These are phyloP conservation scores for Prolemur simus DNA, from an alignment of 2,113 vertebrate species.

Conservation along the genomic window DNA sequence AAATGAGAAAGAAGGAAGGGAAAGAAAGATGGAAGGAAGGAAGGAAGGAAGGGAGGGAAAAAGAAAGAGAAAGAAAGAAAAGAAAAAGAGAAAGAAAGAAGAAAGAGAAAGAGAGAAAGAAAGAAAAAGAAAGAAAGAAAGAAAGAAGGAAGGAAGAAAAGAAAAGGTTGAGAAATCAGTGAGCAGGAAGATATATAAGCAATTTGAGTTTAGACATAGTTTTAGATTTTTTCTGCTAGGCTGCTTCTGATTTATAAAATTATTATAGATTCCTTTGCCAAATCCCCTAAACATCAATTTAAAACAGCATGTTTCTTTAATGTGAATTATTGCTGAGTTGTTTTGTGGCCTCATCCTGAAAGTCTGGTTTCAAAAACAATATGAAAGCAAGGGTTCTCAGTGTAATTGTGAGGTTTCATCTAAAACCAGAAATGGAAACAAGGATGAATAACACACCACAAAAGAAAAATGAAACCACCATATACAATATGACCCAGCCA, in stretches of 20 bases:
- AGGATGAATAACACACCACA: conserved; percentile 45
- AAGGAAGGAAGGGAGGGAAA: background rate
- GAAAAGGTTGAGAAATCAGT: background rate
- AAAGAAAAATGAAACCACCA: conserved; percentile 51
- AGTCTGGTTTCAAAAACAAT: conserved; percentile 64
- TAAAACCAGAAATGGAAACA: conserved; percentile 69
- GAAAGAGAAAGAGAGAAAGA: background rate
- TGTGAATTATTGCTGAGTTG: conserved; percentile 37
- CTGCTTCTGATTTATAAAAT: conserved; percentile 23
- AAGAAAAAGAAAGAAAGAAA: background rate
- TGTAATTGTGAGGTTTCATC: conserved; percentile 48
- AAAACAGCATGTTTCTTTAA: conserved; percentile 50
- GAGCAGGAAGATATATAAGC: background rate
- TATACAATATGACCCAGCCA: background rate
- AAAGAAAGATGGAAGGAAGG: too few species aligned
- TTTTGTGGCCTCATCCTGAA: conserved; percentile 63
- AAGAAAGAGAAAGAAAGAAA: too few species aligned
- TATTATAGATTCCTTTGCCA: conserved; percentile 38
- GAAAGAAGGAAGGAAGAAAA: too few species aligned
- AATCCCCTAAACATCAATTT: conserved; percentile 28
- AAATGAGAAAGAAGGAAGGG: background rate
- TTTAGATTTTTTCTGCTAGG: conserved; percentile 40
- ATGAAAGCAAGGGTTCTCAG: conserved; percentile 55
- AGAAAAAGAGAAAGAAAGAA: background rate
- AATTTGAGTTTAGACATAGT: conserved; percentile 24